Percentiles rank a stretch among this genome's conserved stretches.
These are phyloP conservation scores for Lepidocyrtinus sp. DNA, from an alignment of 2,888 invertebrate species.

Conservation along the genomic window DNA sequence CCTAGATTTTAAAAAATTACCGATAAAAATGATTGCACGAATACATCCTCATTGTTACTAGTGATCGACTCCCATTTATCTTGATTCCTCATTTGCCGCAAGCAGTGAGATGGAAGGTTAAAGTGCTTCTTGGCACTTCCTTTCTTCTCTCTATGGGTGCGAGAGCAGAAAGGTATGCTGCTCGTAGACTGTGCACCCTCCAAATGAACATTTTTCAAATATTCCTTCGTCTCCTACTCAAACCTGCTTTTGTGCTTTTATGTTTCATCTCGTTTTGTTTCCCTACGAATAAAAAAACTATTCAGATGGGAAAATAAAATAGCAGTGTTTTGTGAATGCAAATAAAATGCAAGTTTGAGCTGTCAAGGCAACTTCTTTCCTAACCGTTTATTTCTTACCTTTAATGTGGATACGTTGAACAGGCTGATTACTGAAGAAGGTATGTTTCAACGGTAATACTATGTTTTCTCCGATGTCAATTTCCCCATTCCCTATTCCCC, in stretches of 20 bases:
- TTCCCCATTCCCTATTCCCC: no score
- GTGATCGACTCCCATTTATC: constrained; percentile 37
- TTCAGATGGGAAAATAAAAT: no score
- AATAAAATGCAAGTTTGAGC: no score
- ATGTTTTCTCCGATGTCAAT: no score
- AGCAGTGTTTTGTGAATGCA: no score
- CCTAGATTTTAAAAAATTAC: background rate
- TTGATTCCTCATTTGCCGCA: constrained; percentile 32
- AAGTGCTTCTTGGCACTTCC: constrained; percentile 22
- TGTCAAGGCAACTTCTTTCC: no score
- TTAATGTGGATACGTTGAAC: no score
- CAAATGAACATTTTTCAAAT: constrained; percentile 55
- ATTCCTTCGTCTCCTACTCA: no score
- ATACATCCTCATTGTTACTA: constrained; percentile 7
- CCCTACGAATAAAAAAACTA: constrained; percentile 15
- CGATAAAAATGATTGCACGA: background rate
- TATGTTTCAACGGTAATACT: no score
- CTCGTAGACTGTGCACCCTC: background rate
- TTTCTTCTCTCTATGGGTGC: background rate
- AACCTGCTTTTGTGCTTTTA: constrained; percentile 28
- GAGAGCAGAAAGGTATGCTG: background rate
- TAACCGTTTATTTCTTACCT: no score
- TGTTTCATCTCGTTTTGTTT: constrained; percentile 13
- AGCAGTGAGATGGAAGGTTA: constrained; percentile 34
- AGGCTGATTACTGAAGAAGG: no score